phyloP scores from a whole-genome alignment of 2,888 invertebrate genomes.

The Leptinotarsa rubiginosa region DNA sequence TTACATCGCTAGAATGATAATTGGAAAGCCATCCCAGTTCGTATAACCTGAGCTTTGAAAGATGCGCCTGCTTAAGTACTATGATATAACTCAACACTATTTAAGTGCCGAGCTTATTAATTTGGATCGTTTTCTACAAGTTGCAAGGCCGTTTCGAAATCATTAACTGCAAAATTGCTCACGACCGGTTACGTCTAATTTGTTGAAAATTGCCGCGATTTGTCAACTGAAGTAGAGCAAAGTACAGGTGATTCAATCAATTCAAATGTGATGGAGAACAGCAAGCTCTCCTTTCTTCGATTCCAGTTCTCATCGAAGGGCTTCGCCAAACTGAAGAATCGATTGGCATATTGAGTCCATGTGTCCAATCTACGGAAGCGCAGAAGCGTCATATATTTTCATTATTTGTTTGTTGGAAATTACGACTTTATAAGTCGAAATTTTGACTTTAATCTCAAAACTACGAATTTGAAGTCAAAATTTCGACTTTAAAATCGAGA shows the following conservation, averaged over 20 bases:
- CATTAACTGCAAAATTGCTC: not conserved
- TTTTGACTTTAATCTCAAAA: too few species aligned
- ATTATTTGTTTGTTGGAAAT: too few species aligned
- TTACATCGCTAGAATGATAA: not conserved
- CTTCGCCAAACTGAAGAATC: not conserved
- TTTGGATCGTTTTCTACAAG: conserved; percentile 9
- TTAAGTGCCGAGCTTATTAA: not conserved
- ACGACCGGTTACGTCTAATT: not conserved
- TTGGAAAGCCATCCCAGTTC: not conserved
- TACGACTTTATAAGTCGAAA: too few species aligned
- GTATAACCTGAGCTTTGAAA: too few species aligned
- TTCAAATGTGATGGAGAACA: not conserved
- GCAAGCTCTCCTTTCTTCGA: not conserved
- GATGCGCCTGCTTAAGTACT: not conserved
- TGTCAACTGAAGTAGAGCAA: conserved; percentile 15
- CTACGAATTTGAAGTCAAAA: too few species aligned
- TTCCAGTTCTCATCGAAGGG: not conserved
- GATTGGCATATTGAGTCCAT: too few species aligned
- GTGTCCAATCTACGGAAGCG: too few species aligned
- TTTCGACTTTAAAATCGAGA: too few species aligned
- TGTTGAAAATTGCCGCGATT: conserved; percentile 10
- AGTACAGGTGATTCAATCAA: not conserved
- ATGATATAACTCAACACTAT: conserved; percentile 1
- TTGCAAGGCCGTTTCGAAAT: conserved; percentile 2
- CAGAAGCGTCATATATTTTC: too few species aligned